Base-by-base conservation (phyloP, 2,113 vertebrate genomes). In the Phainopepla nitens region DNA sequence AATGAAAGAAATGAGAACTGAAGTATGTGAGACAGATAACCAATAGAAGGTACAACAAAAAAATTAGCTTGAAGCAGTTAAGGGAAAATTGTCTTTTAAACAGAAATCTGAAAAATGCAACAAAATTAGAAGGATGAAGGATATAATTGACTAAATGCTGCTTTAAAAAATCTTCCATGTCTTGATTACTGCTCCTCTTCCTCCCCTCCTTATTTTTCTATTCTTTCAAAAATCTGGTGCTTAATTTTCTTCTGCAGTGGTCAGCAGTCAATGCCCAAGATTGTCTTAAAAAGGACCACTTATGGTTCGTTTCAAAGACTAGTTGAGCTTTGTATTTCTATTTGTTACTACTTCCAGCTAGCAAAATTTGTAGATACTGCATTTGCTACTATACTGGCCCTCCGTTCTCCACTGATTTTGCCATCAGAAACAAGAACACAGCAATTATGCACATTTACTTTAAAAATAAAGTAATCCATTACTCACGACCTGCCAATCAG, bases 1-100 rank as follows among this genome's bases (percentile, higher is more conserved):
- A 95, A 94, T 89, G 49, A 89, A 95, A 87, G 24, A 77, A 90
- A 87, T 62, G 45, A 90, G 33, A 82, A 60, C 31, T 77, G 65
- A 92, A 94, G 11, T 87, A 42, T 81, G 35, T 79, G 65, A 91
- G 62, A 79, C 39, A 95, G 36, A 81, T 84, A 79, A 56, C 39
- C 45, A 79, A 82, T 72, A 82, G 61, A 92, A 83, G 14, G 17
- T 69, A 60, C 18, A 73, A 60, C 17, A 89, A 27, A 47, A 84
- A 94, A 91, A 82, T 76, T 64, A 86, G 11, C n/a, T 66, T 51
- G 27, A 87, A 89, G 7, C 35, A 56, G 13, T 71, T 41, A 51
- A 68, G 9, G 21, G 28, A 90, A 94, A 91, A 80, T 77, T 31
- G 33, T 8, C 20, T 81, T 94, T 94, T 66, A 80, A 89, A 72